phyloP scores from a whole-genome alignment of 2,797 vertebrate species.

The Bucorvus abyssinicus region DNA sequence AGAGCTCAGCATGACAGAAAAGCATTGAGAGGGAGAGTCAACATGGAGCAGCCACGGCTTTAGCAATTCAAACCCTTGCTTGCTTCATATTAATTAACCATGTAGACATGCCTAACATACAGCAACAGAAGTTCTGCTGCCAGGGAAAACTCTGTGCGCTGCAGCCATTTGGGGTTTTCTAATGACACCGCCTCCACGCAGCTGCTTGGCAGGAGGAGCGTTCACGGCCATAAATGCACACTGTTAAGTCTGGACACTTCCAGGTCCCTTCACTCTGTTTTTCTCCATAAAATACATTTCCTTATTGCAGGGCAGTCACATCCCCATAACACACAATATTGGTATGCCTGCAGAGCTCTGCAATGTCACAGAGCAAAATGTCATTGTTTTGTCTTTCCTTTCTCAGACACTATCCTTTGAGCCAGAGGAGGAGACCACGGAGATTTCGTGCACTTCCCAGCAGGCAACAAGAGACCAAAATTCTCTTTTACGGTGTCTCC shows the following conservation, averaged over 20 bases:
- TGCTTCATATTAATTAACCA: slow-evolving; percentile 51
- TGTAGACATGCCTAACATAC: not conserved
- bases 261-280: not conserved
- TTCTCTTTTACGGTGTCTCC: not conserved
- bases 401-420: not conserved
- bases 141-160: not conserved
- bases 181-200: not conserved
- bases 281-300: not conserved
- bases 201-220: not conserved
- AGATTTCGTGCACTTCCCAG: not conserved
- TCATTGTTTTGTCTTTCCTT: not conserved
- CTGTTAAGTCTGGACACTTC: not conserved
- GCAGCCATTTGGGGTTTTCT: slow-evolving; percentile 18
- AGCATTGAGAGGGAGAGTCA: not conserved
- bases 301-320: not conserved
- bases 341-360: not conserved
- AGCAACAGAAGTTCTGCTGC: slow-evolving; percentile 17
- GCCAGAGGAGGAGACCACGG: not conserved
- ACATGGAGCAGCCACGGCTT: not conserved
- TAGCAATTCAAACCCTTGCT: slow-evolving; percentile 36
- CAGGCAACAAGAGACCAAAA: not conserved
- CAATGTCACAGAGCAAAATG: not conserved
- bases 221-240: not conserved
- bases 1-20: not conserved
- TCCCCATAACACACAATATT: not conserved